These are phyloP conservation scores for Stegodyphus mimosarum DNA, from an alignment of 1,140 invertebrate genomes.

Conservation along the genomic window DNA sequence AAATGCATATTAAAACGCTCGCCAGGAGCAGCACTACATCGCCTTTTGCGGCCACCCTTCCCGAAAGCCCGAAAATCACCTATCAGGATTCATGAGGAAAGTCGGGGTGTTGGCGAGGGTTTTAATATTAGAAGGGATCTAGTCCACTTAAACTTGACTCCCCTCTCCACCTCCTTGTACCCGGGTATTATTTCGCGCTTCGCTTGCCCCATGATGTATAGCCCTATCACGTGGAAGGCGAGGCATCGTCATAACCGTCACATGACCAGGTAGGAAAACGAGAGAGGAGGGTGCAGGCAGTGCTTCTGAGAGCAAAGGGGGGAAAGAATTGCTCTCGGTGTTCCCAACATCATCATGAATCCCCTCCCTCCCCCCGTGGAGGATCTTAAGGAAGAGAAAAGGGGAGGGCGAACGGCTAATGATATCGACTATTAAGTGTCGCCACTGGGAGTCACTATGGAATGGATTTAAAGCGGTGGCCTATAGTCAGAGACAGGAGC, in stretches of 20 bases:
- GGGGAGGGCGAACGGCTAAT: slow-evolving; percentile 26
- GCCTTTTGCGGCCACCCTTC: too few relatives aligned
- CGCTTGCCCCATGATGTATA: slow-evolving; percentile 50
- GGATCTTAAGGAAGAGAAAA: background rate
- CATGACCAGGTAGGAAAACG: slow-evolving; percentile 2
- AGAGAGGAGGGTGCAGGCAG: too few relatives aligned
- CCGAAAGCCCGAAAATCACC: slow-evolving; percentile 14
- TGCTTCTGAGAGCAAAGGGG: background rate
- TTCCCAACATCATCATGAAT: background rate
- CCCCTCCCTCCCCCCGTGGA: background rate
- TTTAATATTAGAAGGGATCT: slow-evolving; percentile 34
- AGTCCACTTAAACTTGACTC: slow-evolving; percentile 55
- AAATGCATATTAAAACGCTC: too few relatives aligned
- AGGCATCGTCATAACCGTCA: slow-evolving; percentile 51
- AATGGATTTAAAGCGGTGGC: slow-evolving; percentile 46
- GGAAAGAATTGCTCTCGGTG: slow-evolving; percentile 11
- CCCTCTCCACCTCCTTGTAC: slow-evolving; percentile 13
- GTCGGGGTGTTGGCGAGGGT: slow-evolving; percentile 28
- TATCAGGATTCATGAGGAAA: slow-evolving; percentile 23
- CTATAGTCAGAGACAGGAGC: slow-evolving; percentile 4
- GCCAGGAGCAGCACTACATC: too few relatives aligned
- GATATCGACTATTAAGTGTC: slow-evolving; percentile 54
- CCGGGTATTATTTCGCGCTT: slow-evolving; percentile 56
- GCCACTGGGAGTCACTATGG: slow-evolving; percentile 18
- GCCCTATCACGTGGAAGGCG: slow-evolving; percentile 46